These are phyloP conservation scores for Zygogramma bicolorata DNA, from an alignment of 2,888 invertebrate genomes.

Conservation along the genomic window DNA sequence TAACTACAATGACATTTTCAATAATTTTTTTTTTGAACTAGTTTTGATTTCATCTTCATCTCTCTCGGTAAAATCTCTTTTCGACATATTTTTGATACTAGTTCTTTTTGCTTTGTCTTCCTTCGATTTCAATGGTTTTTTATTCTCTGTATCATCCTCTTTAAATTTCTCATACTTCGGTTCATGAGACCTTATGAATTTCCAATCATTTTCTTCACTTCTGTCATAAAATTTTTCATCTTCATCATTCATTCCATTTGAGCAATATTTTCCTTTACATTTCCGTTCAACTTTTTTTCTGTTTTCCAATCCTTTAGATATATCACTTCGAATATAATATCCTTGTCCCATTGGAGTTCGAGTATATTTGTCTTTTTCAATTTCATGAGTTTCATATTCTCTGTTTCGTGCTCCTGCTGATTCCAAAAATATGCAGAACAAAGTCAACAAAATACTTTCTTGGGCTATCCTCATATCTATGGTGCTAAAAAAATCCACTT, in stretches of 20 bases:
- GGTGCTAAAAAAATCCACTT: no score
- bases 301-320: background rate
- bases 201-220: background rate
- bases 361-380: constrained; percentile 13
- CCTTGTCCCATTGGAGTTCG: background rate
- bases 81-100: background rate
- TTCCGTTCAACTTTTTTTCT: constrained; percentile 14
- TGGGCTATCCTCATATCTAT: no score
- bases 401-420: constrained; percentile 19
- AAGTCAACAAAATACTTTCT: background rate
- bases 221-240: constrained; percentile 15
- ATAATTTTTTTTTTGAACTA: constrained; percentile 11
- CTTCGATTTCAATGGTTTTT: background rate
- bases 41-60: constrained; percentile 27
- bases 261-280: background rate
- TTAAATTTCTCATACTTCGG: constrained; percentile 21
- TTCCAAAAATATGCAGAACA: background rate
- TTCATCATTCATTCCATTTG: constrained; percentile 4
- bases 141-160: background rate
- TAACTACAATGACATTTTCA: background rate
- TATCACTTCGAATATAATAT: background rate
- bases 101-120: background rate
- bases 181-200: constrained; percentile 41
- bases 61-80: background rate
- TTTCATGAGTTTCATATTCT: background rate